These are phyloP conservation scores for Pagetopsis macropterus DNA, from an alignment of 2,797 vertebrate genomes.

Conservation along the genomic window DNA sequence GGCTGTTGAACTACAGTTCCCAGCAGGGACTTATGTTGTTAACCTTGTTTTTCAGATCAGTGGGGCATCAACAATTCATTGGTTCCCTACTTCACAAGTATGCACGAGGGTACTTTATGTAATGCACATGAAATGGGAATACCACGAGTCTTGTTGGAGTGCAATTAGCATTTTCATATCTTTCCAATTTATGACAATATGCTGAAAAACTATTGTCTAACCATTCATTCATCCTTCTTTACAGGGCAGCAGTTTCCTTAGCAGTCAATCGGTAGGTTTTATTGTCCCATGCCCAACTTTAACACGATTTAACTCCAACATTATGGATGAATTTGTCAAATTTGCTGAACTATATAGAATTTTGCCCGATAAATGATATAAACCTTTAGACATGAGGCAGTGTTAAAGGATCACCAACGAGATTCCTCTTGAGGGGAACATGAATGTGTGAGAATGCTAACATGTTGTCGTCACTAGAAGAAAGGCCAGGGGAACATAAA, in stretches of 20 bases:
- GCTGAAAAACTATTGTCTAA: not conserved
- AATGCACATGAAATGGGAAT: constrained; percentile 5
- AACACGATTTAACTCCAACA: not conserved
- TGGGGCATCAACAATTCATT: constrained; percentile 32
- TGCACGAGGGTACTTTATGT: not conserved
- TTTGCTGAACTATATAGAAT: not conserved
- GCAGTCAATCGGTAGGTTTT: not conserved
- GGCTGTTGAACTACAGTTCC: constrained; percentile 21
- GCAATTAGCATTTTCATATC: too few species aligned
- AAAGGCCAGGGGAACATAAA: not conserved
- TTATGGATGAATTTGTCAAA: not conserved
- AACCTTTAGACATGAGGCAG: not conserved
- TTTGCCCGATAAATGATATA: not conserved
- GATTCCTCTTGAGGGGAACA: not conserved
- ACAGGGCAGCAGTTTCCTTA: not conserved
- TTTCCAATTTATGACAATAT: not conserved
- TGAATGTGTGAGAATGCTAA: not conserved
- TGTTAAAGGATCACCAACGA: too few species aligned
- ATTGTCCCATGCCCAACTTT: not conserved
- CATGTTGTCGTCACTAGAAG: not conserved
- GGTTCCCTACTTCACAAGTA: constrained; percentile 8
- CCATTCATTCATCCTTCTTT: not conserved
- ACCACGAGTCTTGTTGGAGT: too few species aligned
- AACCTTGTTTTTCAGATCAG: constrained; percentile 14
- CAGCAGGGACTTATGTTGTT: constrained; percentile 25